Conservation (phyloP, 2,888 invertebrate species). For the Drosophila parthenogenetica region DNA sequence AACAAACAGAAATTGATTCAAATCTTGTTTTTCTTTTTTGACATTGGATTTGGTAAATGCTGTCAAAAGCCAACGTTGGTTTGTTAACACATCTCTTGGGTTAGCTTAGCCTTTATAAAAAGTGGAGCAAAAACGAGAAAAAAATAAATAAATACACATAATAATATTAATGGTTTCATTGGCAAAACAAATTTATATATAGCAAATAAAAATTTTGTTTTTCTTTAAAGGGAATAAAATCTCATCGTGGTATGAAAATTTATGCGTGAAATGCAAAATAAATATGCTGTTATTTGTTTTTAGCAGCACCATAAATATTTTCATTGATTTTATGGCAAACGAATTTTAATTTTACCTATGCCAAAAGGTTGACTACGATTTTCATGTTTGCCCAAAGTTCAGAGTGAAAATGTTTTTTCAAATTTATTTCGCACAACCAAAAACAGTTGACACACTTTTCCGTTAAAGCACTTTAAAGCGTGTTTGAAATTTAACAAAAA, state of each 20-base stretch:
- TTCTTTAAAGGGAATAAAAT: slow-evolving; percentile 19
- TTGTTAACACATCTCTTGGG: slow-evolving; percentile 60
- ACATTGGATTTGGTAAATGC: slow-evolving; percentile 42
- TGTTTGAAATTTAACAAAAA: neutral
- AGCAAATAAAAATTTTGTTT: slow-evolving; percentile 23
- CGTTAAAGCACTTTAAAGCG: neutral
- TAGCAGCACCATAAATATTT: slow-evolving; percentile 65
- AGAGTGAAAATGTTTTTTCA: slow-evolving; percentile 4
- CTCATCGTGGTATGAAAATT: slow-evolving; percentile 47
- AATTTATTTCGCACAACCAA: slow-evolving; percentile 15
- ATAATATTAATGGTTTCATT: slow-evolving; percentile 23
- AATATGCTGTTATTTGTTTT: slow-evolving; percentile 63
- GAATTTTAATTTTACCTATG: slow-evolving; percentile 56
- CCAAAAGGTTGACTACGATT: slow-evolving; percentile 17
- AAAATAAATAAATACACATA: slow-evolving; percentile 13
- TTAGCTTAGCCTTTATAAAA: slow-evolving; percentile 39
- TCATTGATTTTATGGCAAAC: slow-evolving; percentile 67
- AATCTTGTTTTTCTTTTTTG: slow-evolving; percentile 12
- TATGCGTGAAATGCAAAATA: slow-evolving; percentile 57
- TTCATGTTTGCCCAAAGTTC: slow-evolving; percentile 8
- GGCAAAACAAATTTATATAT: slow-evolving; percentile 2
- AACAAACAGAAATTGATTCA: slow-evolving; percentile 29
- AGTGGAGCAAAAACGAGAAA: slow-evolving; percentile 12
- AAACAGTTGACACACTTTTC: slow-evolving; percentile 2
- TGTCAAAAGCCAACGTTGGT: slow-evolving; percentile 32